These are phyloP conservation scores for Indicator indicator DNA, from an alignment of 2,113 vertebrate genomes.

Conservation along the genomic window DNA sequence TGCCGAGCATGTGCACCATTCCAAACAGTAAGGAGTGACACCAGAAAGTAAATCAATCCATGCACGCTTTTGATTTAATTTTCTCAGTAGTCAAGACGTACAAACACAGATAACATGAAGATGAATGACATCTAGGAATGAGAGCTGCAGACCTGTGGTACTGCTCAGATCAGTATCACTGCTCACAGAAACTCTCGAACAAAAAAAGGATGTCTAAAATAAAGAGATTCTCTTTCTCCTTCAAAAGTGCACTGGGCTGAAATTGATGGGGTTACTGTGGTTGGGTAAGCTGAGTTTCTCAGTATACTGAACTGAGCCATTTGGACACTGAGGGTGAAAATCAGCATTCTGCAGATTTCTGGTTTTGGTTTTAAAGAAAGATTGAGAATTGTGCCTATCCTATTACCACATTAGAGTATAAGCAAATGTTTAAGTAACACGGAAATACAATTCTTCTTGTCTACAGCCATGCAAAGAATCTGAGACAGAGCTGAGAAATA, in stretches of 20 bases:
- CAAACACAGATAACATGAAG: not conserved
- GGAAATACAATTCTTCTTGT: not conserved
- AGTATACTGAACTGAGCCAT: not conserved
- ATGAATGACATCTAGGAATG: not conserved
- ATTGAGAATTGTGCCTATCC: not conserved
- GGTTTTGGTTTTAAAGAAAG: not conserved
- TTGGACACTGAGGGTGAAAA: not conserved
- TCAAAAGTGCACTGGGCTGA: not conserved
- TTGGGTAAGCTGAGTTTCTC: not conserved
- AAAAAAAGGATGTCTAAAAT: not conserved
- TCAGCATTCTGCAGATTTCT: not conserved
- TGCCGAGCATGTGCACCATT: not conserved
- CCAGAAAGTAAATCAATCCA: slow-evolving; percentile 1
- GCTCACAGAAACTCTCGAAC: not conserved
- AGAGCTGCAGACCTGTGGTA: not conserved
- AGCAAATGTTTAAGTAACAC: not conserved
- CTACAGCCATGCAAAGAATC: not conserved
- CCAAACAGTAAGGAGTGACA: not conserved
- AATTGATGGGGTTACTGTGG: not conserved
- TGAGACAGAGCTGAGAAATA: not conserved
- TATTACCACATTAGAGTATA: accelerated
- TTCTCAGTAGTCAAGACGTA: not conserved
- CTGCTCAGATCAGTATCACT: not conserved
- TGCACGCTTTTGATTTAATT: not conserved
- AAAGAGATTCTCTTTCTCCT: not conserved